These are phyloP conservation scores for Odontesthes bonariensis DNA, from an alignment of 2,113 vertebrate genomes.

Conservation along the genomic window DNA sequence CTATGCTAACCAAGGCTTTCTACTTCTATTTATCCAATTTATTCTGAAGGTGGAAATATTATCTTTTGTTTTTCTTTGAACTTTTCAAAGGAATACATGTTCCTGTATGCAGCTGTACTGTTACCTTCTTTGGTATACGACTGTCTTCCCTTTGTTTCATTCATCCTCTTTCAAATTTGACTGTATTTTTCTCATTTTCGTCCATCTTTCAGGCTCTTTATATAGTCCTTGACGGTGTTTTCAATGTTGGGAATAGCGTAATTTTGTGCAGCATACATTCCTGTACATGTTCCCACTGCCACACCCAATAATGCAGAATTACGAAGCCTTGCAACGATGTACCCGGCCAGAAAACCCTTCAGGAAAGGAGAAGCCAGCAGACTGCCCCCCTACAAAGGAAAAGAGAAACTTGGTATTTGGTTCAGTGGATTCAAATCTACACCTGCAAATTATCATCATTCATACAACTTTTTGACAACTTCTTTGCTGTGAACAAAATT, in stretches of 20 bases:
- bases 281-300: slow-evolving; percentile 88
- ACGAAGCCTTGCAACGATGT: slow-evolving; percentile 90
- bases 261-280: slow-evolving; percentile 89
- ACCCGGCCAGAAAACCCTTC: slow-evolving; percentile 94
- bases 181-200: slow-evolving; percentile 72
- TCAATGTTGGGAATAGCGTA: slow-evolving; percentile 91
- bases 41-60: no score
- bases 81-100: slow-evolving; percentile 8
- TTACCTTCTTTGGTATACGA: background rate
- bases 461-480: background rate
- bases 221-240: slow-evolving; percentile 88
- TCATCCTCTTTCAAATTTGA: background rate
- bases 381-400: slow-evolving; percentile 86
- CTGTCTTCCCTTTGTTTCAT: background rate
- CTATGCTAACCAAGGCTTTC: no score
- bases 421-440: background rate
- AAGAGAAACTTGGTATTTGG: slow-evolving; percentile 1
- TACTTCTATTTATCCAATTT: no score
- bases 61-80: background rate
- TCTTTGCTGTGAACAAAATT: background rate
- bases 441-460: background rate
- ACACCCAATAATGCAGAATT: slow-evolving; percentile 90
- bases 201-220: slow-evolving; percentile 86
- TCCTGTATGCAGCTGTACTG: slow-evolving; percentile 4
- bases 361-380: slow-evolving; percentile 92